Evolutionary conservation across 2,113 vertebrate genomes (phyloP).

Genomic region (Castor canadensis): DNA sequence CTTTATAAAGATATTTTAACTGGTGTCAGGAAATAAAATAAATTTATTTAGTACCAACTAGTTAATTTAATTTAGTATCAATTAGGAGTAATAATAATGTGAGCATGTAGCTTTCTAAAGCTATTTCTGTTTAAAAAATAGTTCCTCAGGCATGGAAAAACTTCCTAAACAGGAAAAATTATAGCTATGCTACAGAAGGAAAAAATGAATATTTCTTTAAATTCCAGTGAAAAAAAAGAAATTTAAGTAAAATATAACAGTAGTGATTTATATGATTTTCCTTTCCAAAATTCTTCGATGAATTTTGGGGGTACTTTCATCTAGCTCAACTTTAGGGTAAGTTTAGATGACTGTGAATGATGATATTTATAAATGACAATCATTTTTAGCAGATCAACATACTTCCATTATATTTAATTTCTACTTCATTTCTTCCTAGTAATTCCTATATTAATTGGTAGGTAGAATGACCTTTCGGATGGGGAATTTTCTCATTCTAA

Average conservation of each 20-base stretch:
- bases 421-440: neutral
- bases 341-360: neutral
- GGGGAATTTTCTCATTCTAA: neutral
- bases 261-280: neutral
- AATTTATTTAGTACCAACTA: neutral
- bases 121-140: neutral
- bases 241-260: neutral
- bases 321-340: neutral
- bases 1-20: neutral
- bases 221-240: neutral
- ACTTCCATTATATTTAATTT: neutral
- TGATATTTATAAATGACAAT: neutral
- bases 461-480: neutral
- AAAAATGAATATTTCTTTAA: neutral
- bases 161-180: neutral
- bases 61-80: neutral
- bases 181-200: neutral
- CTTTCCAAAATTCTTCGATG: neutral
- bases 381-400: neutral
- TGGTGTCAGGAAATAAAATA: neutral
- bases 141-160: neutral
- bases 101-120: neutral
- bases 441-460: constrained; percentile 41
- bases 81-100: neutral
- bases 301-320: neutral